Evolutionary conservation across 2,888 invertebrate genomes (phyloP).

Genomic region (Ennomos erosarius): DNA sequence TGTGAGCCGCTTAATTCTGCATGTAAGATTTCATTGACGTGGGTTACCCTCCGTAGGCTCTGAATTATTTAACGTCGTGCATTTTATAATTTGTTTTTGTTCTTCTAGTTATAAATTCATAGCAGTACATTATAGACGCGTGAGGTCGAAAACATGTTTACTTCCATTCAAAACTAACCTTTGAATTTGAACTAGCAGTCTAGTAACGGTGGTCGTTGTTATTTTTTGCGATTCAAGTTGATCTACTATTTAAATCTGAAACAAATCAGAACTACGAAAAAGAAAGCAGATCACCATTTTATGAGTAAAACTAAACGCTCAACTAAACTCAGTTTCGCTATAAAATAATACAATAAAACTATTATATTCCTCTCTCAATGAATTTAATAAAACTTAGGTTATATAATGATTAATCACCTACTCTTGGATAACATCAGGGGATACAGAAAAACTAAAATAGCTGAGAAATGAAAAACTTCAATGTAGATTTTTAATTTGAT

Average conservation of each 20-base stretch:
- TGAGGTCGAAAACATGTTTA: conserved; percentile 24
- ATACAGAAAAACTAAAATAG: background rate
- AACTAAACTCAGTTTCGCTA: no score
- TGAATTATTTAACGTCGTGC: conserved; percentile 49
- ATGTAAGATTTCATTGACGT: conserved; percentile 55
- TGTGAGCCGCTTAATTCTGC: conserved; percentile 42
- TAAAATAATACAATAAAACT: no score
- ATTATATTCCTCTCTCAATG: no score
- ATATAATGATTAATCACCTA: no score
- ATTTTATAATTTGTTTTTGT: conserved; percentile 53
- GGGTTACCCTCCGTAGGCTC: conserved; percentile 47
- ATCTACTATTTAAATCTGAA: no score
- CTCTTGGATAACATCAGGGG: no score
- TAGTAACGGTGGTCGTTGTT: conserved; percentile 14
- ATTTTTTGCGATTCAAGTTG: background rate
- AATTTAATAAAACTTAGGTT: no score
- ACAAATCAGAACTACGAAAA: no score
- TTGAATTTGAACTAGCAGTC: conserved; percentile 14
- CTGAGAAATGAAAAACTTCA: background rate
- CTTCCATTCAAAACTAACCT: conserved; percentile 25
- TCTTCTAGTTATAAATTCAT: conserved; percentile 45
- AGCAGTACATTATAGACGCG: conserved; percentile 22
- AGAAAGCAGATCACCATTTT: no score
- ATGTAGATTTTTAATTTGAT: background rate
- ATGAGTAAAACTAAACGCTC: no score